Percentiles rank a stretch among this genome's conserved stretches.
Conservation (phyloP, 2,797 vertebrate species). For the Pterois miles region DNA sequence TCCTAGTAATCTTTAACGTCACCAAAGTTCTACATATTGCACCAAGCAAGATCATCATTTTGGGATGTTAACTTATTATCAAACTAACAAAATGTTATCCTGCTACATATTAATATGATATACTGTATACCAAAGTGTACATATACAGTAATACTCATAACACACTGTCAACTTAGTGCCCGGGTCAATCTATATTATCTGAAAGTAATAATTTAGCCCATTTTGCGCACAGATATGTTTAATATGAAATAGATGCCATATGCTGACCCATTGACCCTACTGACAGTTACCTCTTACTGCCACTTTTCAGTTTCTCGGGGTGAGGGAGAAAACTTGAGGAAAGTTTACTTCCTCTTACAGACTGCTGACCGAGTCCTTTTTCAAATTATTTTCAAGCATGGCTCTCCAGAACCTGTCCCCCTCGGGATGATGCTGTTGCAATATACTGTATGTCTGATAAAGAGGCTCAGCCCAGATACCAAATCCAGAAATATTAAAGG, state of each 20-base stretch:
- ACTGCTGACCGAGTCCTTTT: conserved; percentile 37
- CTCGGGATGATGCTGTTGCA: conserved; percentile 10
- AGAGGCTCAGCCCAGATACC: background rate
- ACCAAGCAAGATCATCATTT: too few species aligned
- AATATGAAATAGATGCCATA: background rate
- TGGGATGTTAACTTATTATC: too few species aligned
- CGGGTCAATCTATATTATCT: background rate
- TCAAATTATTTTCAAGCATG: conserved; percentile 20
- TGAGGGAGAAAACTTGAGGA: conserved; percentile 16
- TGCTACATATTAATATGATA: background rate
- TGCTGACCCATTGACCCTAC: background rate
- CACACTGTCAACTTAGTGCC: background rate
- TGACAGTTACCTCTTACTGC: background rate
- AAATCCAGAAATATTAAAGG: conserved; percentile 11
- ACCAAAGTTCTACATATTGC: too few species aligned
- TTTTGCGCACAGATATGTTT: background rate
- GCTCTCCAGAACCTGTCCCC: conserved; percentile 9
- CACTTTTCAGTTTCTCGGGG: background rate
- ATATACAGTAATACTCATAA: background rate
- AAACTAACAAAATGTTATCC: background rate
- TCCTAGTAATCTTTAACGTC: too few species aligned
- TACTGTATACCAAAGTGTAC: background rate
- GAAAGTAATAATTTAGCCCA: background rate
- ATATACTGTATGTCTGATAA: conserved; percentile 28
- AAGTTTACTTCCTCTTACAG: conserved; percentile 30